Conservation (phyloP, 2,797 vertebrate species). For the Pipistrellus pipistrellus region DNA sequence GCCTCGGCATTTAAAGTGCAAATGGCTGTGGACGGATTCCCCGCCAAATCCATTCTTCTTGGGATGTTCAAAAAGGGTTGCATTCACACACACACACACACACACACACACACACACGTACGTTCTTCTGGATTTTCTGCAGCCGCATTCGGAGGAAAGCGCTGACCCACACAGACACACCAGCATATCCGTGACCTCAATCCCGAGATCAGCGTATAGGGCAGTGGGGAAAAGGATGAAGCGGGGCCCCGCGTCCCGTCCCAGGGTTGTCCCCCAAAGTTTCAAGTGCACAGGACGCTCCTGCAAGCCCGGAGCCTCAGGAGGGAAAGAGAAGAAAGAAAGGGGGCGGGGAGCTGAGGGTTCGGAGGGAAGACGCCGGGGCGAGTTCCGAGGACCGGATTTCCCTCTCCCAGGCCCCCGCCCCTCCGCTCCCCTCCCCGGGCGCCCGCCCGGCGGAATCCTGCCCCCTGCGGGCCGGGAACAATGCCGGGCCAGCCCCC, state of each 20-base stretch:
- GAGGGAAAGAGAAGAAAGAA: not conserved
- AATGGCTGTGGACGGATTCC: not conserved
- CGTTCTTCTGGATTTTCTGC: not conserved
- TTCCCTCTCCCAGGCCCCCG: not conserved
- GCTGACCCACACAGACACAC: not conserved
- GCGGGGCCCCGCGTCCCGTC: not conserved
- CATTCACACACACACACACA: not conserved
- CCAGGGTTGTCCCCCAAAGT: not conserved
- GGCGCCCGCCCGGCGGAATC: not conserved
- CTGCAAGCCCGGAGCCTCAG: not conserved
- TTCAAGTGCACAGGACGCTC: not conserved
- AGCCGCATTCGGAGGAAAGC: not conserved
- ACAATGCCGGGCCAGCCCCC: conserved; percentile 54
- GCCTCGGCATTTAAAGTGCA: not conserved
- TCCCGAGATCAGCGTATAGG: not conserved
- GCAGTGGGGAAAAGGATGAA: not conserved
- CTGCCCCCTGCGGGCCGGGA: not conserved
- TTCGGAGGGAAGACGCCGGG: not conserved
- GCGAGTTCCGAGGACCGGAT: not conserved
- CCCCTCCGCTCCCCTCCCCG: not conserved
- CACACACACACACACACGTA: no score
- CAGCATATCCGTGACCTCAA: rapidly evolving
- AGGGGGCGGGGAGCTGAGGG: conserved; percentile 33
- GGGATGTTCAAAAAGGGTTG: rapidly evolving
- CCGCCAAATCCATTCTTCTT: not conserved